phyloP scores from a whole-genome alignment of 2,113 vertebrate species.

The Lethenteron camtschaticum region DNA sequence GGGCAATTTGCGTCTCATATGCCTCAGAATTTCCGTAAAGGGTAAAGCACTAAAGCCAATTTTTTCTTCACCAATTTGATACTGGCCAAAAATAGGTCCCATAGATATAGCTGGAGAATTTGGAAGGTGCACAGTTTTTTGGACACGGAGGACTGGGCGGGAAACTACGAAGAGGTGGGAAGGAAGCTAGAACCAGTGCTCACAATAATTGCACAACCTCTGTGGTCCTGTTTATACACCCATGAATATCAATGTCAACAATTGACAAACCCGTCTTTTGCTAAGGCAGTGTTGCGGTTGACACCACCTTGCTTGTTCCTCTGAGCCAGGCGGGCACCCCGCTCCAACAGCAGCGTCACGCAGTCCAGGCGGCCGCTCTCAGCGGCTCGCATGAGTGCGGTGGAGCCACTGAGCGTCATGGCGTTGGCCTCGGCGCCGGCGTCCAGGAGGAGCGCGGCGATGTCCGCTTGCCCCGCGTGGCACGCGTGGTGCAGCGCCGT shows the following conservation, averaged over 20 bases:
- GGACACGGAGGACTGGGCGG: not conserved
- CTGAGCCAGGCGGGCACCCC: conserved; percentile 33
- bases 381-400: conserved; percentile 62
- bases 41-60: not conserved
- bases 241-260: not conserved
- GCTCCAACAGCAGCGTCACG: conserved; percentile 48
- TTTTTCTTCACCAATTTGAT: not conserved
- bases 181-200: not conserved
- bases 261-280: not conserved
- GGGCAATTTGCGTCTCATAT: too few relatives aligned
- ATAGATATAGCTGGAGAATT: too few relatives aligned
- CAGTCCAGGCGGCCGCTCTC: conserved; percentile 41
- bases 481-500: conserved; percentile 79
- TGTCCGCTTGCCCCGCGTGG: conserved; percentile 41
- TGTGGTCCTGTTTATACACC: not conserved
- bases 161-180: not conserved
- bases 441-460: conserved; percentile 39
- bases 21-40: not conserved
- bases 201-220: not conserved
- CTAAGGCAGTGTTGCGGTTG: not conserved
- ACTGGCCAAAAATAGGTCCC: not conserved
- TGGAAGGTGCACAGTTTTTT: not conserved
- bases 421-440: conserved; percentile 40
- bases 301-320: conserved; percentile 44
- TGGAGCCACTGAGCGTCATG: conserved; percentile 32